Percentiles rank a stretch among this genome's conserved stretches.
These are phyloP conservation scores for Erpobdella octoculata DNA, from an alignment of 2,888 invertebrate genomes.

Conservation along the genomic window DNA sequence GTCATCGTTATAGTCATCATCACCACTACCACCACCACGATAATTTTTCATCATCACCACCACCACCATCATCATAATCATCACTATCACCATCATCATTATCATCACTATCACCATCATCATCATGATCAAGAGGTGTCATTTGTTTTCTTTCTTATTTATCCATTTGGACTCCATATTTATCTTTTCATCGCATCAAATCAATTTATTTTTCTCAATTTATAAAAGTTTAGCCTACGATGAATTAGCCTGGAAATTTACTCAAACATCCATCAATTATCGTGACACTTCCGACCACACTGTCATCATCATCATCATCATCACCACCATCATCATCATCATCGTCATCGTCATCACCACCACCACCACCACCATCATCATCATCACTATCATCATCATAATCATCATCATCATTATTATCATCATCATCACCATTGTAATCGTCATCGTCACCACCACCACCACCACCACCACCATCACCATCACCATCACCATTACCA, in stretches of 20 bases:
- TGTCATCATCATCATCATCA: neutral
- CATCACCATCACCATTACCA: neutral
- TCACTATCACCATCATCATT: neutral
- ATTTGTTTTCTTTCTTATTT: neutral
- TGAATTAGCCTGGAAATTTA: neutral
- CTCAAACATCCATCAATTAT: neutral
- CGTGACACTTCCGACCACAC: neutral
- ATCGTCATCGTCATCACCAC: neutral
- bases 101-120: neutral
- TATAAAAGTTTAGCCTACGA: neutral
- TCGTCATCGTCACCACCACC: neutral
- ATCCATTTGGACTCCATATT: neutral
- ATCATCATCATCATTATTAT: too few relatives aligned
- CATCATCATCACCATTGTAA: neutral
- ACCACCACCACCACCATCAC: neutral
- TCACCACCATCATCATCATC: neutral
- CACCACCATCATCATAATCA: neutral
- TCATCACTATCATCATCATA: neutral
- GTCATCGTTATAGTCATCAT: neutral
- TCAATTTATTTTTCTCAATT: neutral
- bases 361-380: neutral
- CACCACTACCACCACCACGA: neutral
- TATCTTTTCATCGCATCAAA: neutral
- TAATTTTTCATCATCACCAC: neutral
- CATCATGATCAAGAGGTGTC: neutral